phyloP scores from a whole-genome alignment of 2,888 invertebrate species.

The Drosophila subquinaria region DNA sequence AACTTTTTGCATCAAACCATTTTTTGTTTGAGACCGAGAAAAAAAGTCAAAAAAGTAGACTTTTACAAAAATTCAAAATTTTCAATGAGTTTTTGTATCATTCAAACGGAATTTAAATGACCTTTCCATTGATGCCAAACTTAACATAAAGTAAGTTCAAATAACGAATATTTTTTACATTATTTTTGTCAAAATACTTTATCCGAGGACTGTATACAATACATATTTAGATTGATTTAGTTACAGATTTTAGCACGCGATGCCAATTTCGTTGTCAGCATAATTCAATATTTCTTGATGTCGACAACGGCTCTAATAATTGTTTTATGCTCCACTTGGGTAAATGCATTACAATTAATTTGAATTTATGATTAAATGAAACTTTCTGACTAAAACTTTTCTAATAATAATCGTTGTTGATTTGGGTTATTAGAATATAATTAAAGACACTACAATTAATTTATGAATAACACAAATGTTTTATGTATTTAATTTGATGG shows the following conservation, averaged over 20 bases:
- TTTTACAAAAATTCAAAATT: no score
- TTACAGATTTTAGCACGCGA: constrained; percentile 42
- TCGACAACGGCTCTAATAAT: constrained; percentile 20
- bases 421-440: background rate
- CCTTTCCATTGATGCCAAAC: no score
- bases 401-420: background rate
- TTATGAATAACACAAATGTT: background rate
- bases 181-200: no score
- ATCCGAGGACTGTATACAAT: background rate
- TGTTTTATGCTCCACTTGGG: constrained; percentile 23
- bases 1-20: no score
- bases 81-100: no score
- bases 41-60: no score
- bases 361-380: constrained; percentile 38
- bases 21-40: no score
- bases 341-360: constrained; percentile 1
- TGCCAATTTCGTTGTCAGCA: constrained; percentile 37
- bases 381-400: constrained; percentile 92
- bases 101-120: no score
- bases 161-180: no score
- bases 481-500: constrained; percentile 66
- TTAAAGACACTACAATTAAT: background rate
- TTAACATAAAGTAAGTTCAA: no score
- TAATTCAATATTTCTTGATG: constrained; percentile 42
- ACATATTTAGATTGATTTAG: constrained; percentile 35